Evolutionary conservation across 2,113 vertebrate genomes (phyloP), one percentile per base, ranked within the genome.

Genomic region (Muntiacus muntjak): DNA sequence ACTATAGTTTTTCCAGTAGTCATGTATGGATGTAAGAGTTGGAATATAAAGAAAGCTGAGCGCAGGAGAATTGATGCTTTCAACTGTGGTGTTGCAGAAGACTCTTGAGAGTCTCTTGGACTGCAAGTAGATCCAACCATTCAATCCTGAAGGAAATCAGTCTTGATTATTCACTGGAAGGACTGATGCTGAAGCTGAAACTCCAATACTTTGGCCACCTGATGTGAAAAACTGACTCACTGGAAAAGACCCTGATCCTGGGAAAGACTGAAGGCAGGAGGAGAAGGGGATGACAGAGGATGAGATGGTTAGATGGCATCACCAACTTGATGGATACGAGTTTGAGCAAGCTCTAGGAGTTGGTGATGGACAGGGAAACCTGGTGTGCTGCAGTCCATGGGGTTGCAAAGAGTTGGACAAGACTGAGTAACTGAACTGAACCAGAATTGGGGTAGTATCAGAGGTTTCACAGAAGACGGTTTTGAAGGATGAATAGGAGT

Each of bases 401-500:
- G 67, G n/a, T 40, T 40, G 19, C 19, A 74, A 74, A 74, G 36
- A 74, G 67, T 13, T 40, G 36, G 67, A 36, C 67, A 74, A 1
- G 2, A 74, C 21, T 74, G 67, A 40, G 67, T 11, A 40, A 74
- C 67, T 74, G 36, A 40, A 71, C 19, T 40, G 67, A 71, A 71
- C 67, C n/a, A 74, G 52, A 84, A 5, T 4, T 50, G 6, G 23
- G 33, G n/a, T 13, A 84, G 90, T 1, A 0, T 89, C 81, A 95
- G n/a, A 78, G 25, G 55, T 21, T 57, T 96, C n/a, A 88, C 25
- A 89, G 83, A 95, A 78, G 82, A 94, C 76, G 91, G 95, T 97
- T 97, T 45, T 96, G 88, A 93, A 97, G 97, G 93, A 96, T 97
- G 93, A 97, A 89, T 55, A 97, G 96, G 92, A 97, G 95, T 95